Evolutionary conservation across 92 coral and sea anemone species (phyloP), one percentile per base, ranked within the genome.

Genomic region (Zoanthus solanderi): DNA sequence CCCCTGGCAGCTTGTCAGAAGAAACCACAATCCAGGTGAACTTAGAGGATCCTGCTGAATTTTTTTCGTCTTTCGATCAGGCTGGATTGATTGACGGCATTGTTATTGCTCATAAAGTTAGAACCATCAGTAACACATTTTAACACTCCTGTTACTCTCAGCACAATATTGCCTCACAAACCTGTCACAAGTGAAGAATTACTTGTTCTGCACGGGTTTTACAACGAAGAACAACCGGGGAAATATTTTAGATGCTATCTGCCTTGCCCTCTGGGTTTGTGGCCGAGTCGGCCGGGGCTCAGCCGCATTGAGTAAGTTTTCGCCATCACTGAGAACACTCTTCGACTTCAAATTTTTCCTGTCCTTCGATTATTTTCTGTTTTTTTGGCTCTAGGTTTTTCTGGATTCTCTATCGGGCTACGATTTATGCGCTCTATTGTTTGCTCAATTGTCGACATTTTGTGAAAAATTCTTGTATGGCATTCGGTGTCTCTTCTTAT

Each of bases 31-130:
- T 60, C 84, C 84, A 9, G 3, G 32, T 79, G 15, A 79, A 45
- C 16, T 66, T 60, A 58, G 57, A 79, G 23, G 72, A 79, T 61
- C 84, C 84, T 9, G 84, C 84, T 17, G 57, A 79, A 6, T 61
- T 34, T 65, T 61, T 60, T 32, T 9, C 53, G 9, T 0, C 12
- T 18, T 79, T 79, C n/a, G 71, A 44, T 66, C 72, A 79, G 14
- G 71, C 84, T 9, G 84, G 84, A 32, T 17, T 79, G 72, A n/a
- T 79, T 14, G 45, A 65, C 16, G 17, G 16, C 18, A 28, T 61
- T 17, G 37, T 60, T 23, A 79, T 79, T 9, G 84, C 84, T 60
- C 72, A 16, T 58, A 11, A 60, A 65, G 32, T 37, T 79, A 72
- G 84, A 79, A 66, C 84, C 84, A 0, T 60, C 84, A 5, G 84